Base-by-base conservation (phyloP, 2,888 invertebrate species). In the Ptychoptera contaminata region DNA sequence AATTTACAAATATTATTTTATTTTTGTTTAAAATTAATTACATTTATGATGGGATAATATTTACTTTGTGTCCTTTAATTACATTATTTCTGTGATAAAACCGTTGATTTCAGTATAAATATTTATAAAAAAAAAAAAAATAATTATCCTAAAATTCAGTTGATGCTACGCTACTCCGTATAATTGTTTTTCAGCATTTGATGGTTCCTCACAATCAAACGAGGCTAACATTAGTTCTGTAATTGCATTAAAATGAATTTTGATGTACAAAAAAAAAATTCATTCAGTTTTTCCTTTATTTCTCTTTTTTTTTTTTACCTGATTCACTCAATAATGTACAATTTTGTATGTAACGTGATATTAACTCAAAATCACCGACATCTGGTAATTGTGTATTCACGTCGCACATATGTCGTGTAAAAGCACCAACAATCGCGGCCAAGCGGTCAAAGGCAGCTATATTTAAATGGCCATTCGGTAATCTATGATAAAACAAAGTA, bases 401-500 rank as follows among this genome's bases (percentile, higher is more conserved):
- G 43, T 61, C 58, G 49, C 58, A 57, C 65, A 65, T 65, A 55
- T 65, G 65, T 48, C 59, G 62, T 47, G 63, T 64, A 38, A 65
- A 65, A 36, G 65, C 65, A 40, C 63, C 63, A 46, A 65, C 65
- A 48, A 65, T 63, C 45, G 65, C 63, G 44, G 64, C 63, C 57
- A 65, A 58, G 14, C 63, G 59, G 59, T 65, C 61, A 54, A 65
- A 65, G 50, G 65, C 65, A 50, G 55, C 79, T 59, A 86, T 82
- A 67, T 87, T 86, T 57, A 88, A 79, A 67, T 85, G 83, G 47
- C 85, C 86, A 66, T 84, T 84, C 48, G 82, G 79, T 53, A 85
- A 70, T 57, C 82, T 82, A 64, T 36, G 67, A 67, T 54, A 39
- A 39, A 23, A 38, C 16, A 12, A 6, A 7, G 8, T 5, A 16